A percentile compares a stretch with the other conserved stretches of the same genome.
phyloP scores from a whole-genome alignment of 2,797 vertebrate genomes.

The Champsocephalus gunnari region DNA sequence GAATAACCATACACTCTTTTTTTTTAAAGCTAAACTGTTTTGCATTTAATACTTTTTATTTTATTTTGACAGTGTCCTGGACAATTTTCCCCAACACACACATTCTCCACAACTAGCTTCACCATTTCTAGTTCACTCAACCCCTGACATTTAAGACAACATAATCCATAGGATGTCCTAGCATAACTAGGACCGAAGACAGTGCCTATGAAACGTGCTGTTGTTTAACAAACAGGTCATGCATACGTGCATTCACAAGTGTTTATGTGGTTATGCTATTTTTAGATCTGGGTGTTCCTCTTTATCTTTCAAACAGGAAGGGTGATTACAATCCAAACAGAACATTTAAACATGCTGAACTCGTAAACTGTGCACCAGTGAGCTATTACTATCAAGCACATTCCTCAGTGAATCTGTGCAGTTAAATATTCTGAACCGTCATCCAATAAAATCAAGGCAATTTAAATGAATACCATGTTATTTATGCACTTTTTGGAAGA shows the following conservation, averaged over 20 bases:
- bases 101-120: background rate
- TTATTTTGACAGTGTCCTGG: background rate
- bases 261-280: slow-evolving; percentile 5
- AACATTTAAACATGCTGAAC: slow-evolving; percentile 60
- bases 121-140: background rate
- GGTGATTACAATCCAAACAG: slow-evolving; percentile 52
- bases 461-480: background rate
- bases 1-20: background rate
- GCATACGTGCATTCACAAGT: slow-evolving; percentile 4
- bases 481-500: background rate
- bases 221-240: background rate
- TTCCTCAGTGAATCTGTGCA: slow-evolving; percentile 3
- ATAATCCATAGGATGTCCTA: background rate
- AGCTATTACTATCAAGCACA: background rate
- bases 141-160: background rate
- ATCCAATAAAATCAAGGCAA: background rate
- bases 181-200: background rate
- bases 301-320: slow-evolving; percentile 69
- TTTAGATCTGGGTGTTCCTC: slow-evolving; percentile 58
- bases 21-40: background rate
- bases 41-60: background rate
- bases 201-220: background rate
- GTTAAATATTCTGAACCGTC: background rate
- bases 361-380: slow-evolving; percentile 25
- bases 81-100: background rate